Evolutionary conservation across 1,140 invertebrate species (phyloP).

Genomic region (Drosophila nebulosa): DNA sequence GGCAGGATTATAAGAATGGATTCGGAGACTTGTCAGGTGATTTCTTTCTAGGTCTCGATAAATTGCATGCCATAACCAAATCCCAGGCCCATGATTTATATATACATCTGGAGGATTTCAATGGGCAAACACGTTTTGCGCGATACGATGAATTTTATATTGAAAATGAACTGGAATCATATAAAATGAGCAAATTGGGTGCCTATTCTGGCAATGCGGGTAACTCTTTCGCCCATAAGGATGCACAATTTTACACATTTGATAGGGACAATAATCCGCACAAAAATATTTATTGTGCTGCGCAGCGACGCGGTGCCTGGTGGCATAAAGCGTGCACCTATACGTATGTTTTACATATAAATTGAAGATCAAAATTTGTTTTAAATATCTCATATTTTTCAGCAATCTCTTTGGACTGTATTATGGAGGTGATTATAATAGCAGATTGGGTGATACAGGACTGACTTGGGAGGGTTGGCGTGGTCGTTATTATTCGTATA

Average conservation of each 20-base stretch:
- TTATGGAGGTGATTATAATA: no score
- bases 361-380: no score
- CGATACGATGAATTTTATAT: constrained; percentile 1
- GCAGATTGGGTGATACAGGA: no score
- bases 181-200: neutral
- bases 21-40: neutral
- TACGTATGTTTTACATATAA: neutral
- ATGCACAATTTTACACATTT: neutral
- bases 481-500: no score
- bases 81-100: neutral
- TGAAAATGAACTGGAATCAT: neutral
- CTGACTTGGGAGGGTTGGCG: no score
- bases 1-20: neutral
- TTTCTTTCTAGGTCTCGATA: constrained; percentile 5
- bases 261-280: neutral
- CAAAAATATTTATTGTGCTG: neutral
- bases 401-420: no score
- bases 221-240: neutral
- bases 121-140: neutral
- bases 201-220: neutral
- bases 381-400: no score
- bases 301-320: neutral
- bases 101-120: constrained; percentile 4
- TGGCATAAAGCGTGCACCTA: neutral
- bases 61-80: constrained; percentile 3